phyloP scores from a whole-genome alignment of 2,888 invertebrate species.

The Plebejus melissa region DNA sequence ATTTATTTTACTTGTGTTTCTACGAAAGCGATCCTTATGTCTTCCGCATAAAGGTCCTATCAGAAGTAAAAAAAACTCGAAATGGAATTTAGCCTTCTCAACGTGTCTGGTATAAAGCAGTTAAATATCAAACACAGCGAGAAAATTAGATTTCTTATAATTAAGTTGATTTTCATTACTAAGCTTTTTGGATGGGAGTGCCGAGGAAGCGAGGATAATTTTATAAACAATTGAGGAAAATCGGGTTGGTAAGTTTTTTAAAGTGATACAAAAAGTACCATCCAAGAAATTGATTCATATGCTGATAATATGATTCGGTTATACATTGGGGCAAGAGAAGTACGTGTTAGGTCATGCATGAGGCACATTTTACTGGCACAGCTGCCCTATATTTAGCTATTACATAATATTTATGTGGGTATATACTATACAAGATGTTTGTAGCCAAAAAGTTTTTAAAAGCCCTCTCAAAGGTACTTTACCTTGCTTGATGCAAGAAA shows the following conservation, averaged over 20 bases:
- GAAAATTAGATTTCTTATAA: conserved; percentile 12
- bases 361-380: no score
- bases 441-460: no score
- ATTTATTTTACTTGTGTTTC: background rate
- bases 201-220: conserved; percentile 15
- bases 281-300: no score
- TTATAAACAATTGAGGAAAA: conserved; percentile 4
- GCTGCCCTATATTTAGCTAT: no score
- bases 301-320: background rate
- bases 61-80: background rate
- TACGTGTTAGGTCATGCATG: background rate
- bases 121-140: conserved; percentile 7
- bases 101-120: conserved; percentile 6
- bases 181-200: conserved; percentile 7
- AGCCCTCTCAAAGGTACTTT: background rate
- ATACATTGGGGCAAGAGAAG: background rate
- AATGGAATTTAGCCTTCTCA: background rate
- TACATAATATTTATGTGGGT: no score
- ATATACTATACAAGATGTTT: no score
- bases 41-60: background rate
- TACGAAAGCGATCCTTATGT: background rate
- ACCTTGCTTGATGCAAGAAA: no score
- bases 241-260: background rate
- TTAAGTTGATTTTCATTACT: conserved; percentile 13
- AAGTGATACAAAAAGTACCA: background rate